These are phyloP conservation scores for Pelagia noctiluca DNA, from an alignment of 30 jellyfish, hydroid and myxozoan species.

Conservation along the genomic window DNA sequence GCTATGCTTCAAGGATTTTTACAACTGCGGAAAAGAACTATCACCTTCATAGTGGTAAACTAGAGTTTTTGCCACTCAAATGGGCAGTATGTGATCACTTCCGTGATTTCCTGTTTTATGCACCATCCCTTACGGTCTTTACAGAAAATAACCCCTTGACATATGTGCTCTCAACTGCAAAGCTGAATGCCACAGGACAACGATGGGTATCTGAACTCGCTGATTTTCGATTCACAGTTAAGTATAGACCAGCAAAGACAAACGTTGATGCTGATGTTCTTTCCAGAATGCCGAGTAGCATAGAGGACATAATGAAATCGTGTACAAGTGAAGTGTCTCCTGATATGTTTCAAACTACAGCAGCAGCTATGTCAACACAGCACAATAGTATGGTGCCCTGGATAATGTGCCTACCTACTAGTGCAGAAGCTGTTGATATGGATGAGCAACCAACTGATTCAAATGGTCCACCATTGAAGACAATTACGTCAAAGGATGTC, in stretches of 20 bases:
- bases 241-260: conserved; percentile 51
- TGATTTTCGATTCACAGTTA: conserved; percentile 42
- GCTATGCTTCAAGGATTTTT: conserved; percentile 38
- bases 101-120: conserved; percentile 43
- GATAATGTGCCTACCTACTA: conserved; percentile 27
- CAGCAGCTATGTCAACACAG: conserved; percentile 12
- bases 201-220: conserved; percentile 64
- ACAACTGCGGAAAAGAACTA: conserved; percentile 43
- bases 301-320: background rate
- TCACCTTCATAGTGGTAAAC: conserved; percentile 41
- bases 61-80: conserved; percentile 52
- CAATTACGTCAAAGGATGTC: conserved; percentile 1
- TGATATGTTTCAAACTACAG: conserved; percentile 48
- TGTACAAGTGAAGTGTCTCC: conserved; percentile 30
- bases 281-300: conserved; percentile 51
- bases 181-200: conserved; percentile 64
- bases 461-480: background rate
- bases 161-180: conserved; percentile 45
- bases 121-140: conserved; percentile 26
- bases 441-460: conserved; percentile 11
- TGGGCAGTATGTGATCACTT: conserved; percentile 67
- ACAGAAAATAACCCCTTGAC: conserved; percentile 65
- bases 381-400: background rate
- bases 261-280: conserved; percentile 59
- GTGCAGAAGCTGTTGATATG: conserved; percentile 6